These are phyloP conservation scores for Leptopilina syphax DNA, from an alignment of 2,888 invertebrate species.

Conservation along the genomic window DNA sequence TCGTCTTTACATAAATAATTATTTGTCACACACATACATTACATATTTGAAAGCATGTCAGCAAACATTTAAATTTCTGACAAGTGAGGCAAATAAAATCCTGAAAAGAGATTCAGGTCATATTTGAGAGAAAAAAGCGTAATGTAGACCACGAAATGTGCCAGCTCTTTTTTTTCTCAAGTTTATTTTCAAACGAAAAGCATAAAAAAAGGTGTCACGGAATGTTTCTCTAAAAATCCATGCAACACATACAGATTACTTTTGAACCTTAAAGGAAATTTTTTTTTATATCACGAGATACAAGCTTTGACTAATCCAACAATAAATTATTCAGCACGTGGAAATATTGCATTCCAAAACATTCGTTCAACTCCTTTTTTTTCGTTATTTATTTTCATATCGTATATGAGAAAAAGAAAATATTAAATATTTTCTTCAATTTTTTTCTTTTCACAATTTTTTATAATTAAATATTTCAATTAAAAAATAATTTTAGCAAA, in stretches of 20 bases:
- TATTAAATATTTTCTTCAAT: no score
- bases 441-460: no score
- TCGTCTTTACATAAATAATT: not conserved
- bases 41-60: not conserved
- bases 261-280: conserved; percentile 2
- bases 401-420: not conserved
- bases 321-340: conserved; percentile 6
- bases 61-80: conserved; percentile 1
- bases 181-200: not conserved
- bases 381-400: not conserved
- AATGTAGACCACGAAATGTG: conserved; percentile 7
- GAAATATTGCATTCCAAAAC: not conserved
- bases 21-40: not conserved
- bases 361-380: not conserved
- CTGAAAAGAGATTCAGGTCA: conserved; percentile 17
- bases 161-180: conserved; percentile 1
- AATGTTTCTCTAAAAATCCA: not conserved
- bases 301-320: not conserved
- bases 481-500: no score
- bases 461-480: no score
- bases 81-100: conserved; percentile 18
- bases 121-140: conserved; percentile 4
- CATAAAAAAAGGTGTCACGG: conserved; percentile 15
- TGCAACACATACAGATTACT: not conserved
- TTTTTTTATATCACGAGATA: not conserved